Evolutionary conservation across 2,797 vertebrate species (phyloP), one percentile per base, ranked within the genome.

Genomic region (Poeciliopsis presidionis): DNA sequence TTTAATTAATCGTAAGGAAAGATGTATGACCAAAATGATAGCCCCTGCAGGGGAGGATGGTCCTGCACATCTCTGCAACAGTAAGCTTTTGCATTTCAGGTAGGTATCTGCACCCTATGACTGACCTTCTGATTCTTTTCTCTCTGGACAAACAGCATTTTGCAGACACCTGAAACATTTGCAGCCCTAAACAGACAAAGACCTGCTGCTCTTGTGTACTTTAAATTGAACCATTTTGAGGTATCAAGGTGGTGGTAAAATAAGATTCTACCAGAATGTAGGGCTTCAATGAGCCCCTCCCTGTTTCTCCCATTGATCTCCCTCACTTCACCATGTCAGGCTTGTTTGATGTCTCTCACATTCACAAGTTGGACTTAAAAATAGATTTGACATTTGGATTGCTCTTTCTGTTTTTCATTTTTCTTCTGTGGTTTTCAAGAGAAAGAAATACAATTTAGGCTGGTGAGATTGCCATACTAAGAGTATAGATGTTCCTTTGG

Each of bases 31-130:
- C 53, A 76, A 55, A 63, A 69, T 22, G 55, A 53, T 4, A 47
- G 49, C 30, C 46, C 5, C 8, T 79, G 36, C 61, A 78, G 73
- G 81, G 85, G 79, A 82, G 74, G 78, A 74, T 49, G 75, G 80
- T 70, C 49, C 59, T 46, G 69, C 43, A 77, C 78, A 72, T 78
- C 69, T 75, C 77, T 92, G 87, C 85, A 92, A 91, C 90, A 92
- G 91, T 92, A 49, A 85, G 80, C 82, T 75, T 74, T 79, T 74
- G 84, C 63, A 46, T 73, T 86, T 76, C 81, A 86, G 76, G 79
- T 84, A 75, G 72, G 47, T 76, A 89, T 89, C 82, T 88, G 83
- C 80, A 80, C 78, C 74, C 79, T 78, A 45, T 74, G 43, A 80
- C 49, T 43, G 22, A 43, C 39, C 5, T 43, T 43, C 65, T 69